A percentile compares a stretch with the other conserved stretches of the same genome.
Evolutionary conservation across 2,113 vertebrate genomes (phyloP).

Genomic region (Epinephelus moara): DNA sequence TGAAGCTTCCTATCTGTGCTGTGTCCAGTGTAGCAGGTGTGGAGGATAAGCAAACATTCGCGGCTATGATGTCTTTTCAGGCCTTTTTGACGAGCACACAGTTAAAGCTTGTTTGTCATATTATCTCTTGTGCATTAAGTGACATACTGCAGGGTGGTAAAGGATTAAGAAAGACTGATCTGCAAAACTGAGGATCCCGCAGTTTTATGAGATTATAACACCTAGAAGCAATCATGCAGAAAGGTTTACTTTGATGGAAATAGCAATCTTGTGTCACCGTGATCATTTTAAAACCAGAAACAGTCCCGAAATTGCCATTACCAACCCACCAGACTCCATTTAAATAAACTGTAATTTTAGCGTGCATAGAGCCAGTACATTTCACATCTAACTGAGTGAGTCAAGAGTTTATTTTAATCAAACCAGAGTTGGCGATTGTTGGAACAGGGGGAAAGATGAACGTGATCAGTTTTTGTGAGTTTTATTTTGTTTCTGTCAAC

Average conservation of each 20-base stretch:
- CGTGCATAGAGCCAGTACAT: too few relatives aligned
- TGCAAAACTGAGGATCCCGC: background rate
- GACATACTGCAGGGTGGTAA: background rate
- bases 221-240: background rate
- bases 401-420: too few relatives aligned
- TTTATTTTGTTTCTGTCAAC: too few relatives aligned
- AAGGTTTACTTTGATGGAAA: background rate
- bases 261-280: background rate
- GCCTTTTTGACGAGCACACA: background rate
- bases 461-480: too few relatives aligned
- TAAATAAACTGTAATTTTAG: too few relatives aligned
- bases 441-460: too few relatives aligned
- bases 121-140: background rate
- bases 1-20: background rate
- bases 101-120: background rate
- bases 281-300: too few relatives aligned
- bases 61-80: background rate
- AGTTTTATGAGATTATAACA: conserved; percentile 15
- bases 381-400: too few relatives aligned
- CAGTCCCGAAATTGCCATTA: too few relatives aligned
- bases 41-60: background rate
- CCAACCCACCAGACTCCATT: too few relatives aligned
- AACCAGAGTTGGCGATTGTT: too few relatives aligned
- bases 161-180: background rate
- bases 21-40: conserved; percentile 5